phyloP scores from a whole-genome alignment of 2,113 vertebrate genomes.

The Merops nubicus region DNA sequence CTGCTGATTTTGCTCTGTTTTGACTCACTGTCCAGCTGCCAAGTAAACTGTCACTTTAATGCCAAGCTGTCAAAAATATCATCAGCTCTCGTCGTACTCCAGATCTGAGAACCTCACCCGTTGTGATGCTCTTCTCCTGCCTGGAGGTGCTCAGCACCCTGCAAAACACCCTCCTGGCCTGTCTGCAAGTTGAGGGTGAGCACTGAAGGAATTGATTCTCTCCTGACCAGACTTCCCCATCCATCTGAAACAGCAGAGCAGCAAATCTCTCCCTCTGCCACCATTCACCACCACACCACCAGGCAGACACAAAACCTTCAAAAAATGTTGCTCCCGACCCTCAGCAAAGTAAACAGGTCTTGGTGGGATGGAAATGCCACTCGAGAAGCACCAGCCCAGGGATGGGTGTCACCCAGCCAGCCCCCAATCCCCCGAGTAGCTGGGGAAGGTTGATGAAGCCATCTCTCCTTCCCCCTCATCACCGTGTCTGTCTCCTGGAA shows the following conservation, averaged over 20 bases:
- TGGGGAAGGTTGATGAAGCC: not conserved
- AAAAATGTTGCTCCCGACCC: not conserved
- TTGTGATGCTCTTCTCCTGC: not conserved
- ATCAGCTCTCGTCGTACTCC: not conserved
- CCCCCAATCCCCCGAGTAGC: not conserved
- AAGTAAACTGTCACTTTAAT: not conserved
- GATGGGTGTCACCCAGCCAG: not conserved
- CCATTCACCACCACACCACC: accelerated
- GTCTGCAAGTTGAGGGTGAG: not conserved
- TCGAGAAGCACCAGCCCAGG: not conserved
- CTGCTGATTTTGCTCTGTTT: not conserved
- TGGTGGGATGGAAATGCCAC: accelerated
- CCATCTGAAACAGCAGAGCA: not conserved
- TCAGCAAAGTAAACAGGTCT: not conserved
- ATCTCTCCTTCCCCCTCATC: constrained; percentile 24
- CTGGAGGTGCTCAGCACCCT: not conserved
- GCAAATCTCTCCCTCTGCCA: not conserved
- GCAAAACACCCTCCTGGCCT: not conserved
- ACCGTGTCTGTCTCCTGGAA: constrained; percentile 61
- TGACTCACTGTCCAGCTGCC: not conserved
- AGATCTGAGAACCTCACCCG: not conserved
- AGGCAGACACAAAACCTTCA: not conserved
- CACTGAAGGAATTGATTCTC: not conserved
- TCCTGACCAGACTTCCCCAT: not conserved
- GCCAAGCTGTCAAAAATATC: not conserved